Evolutionary conservation across 1,140 invertebrate species (phyloP).

Genomic region (Drosophila obscura): DNA sequence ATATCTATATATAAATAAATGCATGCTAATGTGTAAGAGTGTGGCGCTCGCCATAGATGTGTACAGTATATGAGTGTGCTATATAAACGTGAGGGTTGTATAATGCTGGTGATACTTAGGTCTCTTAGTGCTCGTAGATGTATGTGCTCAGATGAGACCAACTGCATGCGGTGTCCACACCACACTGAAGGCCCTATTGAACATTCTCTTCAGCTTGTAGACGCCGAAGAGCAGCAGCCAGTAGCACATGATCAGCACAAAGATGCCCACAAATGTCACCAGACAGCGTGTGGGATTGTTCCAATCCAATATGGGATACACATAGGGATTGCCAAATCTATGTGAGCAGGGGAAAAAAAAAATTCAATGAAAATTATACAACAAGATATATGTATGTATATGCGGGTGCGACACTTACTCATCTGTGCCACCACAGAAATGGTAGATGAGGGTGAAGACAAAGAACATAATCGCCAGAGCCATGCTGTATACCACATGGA

Average conservation of each 20-base stretch:
- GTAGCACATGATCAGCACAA: slow-evolving; percentile 84
- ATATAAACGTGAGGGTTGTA: slow-evolving; percentile 24
- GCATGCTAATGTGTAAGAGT: slow-evolving; percentile 36
- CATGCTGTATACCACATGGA: slow-evolving; percentile 89
- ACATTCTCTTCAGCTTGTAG: slow-evolving; percentile 66
- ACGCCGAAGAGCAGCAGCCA: slow-evolving; percentile 60
- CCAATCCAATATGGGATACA: slow-evolving; percentile 90
- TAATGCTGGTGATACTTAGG: slow-evolving; percentile 49
- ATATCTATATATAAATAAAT: slow-evolving; percentile 45
- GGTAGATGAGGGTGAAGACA: slow-evolving; percentile 90
- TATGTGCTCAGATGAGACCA: slow-evolving; percentile 64
- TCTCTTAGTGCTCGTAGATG: not conserved
- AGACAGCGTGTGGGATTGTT: slow-evolving; percentile 84
- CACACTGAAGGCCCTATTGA: slow-evolving; percentile 72
- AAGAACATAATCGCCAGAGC: slow-evolving; percentile 87
- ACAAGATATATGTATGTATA: not conserved
- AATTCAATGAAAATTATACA: slow-evolving; percentile 14
- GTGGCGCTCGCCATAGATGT: slow-evolving; percentile 28
- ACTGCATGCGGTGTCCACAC: slow-evolving; percentile 78
- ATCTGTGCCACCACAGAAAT: slow-evolving; percentile 88
- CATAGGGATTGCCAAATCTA: slow-evolving; percentile 86
- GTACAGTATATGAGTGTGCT: slow-evolving; percentile 19
- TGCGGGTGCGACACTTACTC: slow-evolving; percentile 83
- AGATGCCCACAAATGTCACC: slow-evolving; percentile 85
- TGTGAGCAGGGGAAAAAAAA: slow-evolving; percentile 54